A percentile compares a stretch with the other conserved stretches of the same genome.
Evolutionary conservation across 2,888 invertebrate species (phyloP).

Genomic region (Polyommatus icarus): DNA sequence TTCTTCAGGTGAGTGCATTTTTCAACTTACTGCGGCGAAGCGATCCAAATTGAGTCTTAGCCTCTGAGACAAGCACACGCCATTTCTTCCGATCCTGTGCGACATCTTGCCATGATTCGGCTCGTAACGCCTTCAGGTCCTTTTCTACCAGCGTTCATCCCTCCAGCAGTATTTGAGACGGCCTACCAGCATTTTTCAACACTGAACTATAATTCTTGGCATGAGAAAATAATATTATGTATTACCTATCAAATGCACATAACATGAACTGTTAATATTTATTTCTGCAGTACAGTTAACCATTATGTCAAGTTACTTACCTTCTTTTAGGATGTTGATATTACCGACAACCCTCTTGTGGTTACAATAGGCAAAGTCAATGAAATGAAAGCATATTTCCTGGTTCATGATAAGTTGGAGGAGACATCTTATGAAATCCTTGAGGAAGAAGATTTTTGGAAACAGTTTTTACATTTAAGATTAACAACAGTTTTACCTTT

Average conservation of each 20-base stretch:
- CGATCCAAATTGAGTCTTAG: too few relatives aligned
- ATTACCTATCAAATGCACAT: too few relatives aligned
- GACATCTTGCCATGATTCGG: too few relatives aligned
- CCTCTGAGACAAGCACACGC: too few relatives aligned
- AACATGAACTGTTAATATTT: neutral
- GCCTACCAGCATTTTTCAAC: too few relatives aligned
- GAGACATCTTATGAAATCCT: conserved; percentile 83
- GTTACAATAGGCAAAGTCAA: conserved; percentile 77
- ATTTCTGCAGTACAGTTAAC: neutral
- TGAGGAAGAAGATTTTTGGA: conserved; percentile 82
- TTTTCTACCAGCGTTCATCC: too few relatives aligned
- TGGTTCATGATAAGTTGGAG: conserved; percentile 86
- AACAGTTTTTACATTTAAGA: conserved; percentile 85
- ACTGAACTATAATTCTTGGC: neutral
- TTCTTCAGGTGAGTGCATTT: conserved; percentile 67
- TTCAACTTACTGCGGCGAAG: too few relatives aligned
- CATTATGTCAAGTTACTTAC: neutral
- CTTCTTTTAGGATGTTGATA: conserved; percentile 83
- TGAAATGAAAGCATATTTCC: conserved; percentile 83
- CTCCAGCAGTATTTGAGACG: too few relatives aligned
- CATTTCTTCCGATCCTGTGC: too few relatives aligned
- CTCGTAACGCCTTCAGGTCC: too few relatives aligned
- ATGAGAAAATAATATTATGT: neutral
- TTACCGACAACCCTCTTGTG: conserved; percentile 89
- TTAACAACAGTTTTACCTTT: conserved; percentile 84